phyloP scores from a whole-genome alignment of 1,140 invertebrate species.

The Metaphire vulgaris region DNA sequence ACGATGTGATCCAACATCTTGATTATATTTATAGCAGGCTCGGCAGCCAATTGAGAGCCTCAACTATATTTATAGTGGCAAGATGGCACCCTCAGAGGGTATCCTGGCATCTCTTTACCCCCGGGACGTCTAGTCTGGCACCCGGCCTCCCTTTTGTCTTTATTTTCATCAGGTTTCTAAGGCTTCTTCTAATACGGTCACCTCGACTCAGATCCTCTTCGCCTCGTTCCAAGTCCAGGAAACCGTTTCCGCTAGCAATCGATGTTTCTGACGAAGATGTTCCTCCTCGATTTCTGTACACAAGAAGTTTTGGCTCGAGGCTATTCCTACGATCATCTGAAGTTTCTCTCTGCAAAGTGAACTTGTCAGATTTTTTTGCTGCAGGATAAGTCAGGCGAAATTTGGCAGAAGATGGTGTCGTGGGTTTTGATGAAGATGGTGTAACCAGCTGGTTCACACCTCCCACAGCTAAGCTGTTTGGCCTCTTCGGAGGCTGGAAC shows the following conservation, averaged over 20 bases:
- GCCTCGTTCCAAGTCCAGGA: background rate
- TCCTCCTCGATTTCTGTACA: background rate
- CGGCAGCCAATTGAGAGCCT: too few relatives aligned
- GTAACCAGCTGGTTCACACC: background rate
- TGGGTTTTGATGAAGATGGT: background rate
- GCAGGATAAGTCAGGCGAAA: background rate
- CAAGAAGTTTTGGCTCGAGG: background rate
- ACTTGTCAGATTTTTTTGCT: background rate
- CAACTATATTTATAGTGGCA: too few relatives aligned
- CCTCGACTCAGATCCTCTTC: background rate
- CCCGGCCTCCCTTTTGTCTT: too few relatives aligned
- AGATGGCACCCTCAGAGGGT: too few relatives aligned
- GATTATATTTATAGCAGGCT: too few relatives aligned
- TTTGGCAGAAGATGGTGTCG: background rate
- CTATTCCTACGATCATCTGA: background rate
- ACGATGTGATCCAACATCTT: too few relatives aligned
- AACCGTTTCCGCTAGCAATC: background rate
- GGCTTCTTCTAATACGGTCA: background rate
- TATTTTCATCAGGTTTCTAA: background rate
- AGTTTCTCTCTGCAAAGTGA: background rate
- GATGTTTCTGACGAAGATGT: background rate
- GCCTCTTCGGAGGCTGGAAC: background rate
- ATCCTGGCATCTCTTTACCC: too few relatives aligned
- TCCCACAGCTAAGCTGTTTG: background rate
- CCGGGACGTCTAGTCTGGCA: too few relatives aligned